These are phyloP conservation scores for Phataginus tetradactyla DNA, from an alignment of 2,797 vertebrate genomes.

Conservation along the genomic window DNA sequence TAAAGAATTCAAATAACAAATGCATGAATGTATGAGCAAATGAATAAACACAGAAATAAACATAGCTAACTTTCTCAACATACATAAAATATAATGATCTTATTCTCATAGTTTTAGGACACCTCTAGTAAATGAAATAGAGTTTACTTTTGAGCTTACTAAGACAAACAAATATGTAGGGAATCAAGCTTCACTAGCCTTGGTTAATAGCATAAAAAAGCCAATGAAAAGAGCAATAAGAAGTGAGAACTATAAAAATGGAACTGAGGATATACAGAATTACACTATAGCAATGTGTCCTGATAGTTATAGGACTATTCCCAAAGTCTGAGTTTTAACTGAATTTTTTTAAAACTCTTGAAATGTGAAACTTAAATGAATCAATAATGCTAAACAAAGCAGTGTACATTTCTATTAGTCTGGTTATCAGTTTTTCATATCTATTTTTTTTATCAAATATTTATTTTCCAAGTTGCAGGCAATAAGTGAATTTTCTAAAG, in stretches of 20 bases:
- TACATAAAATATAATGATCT: neutral
- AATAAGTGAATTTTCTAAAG: conserved; percentile 37
- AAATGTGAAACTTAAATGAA: neutral
- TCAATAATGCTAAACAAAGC: neutral
- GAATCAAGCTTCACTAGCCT: neutral
- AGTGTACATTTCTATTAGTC: neutral
- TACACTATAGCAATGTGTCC: neutral
- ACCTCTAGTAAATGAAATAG: neutral
- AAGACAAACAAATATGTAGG: neutral
- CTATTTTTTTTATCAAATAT: neutral
- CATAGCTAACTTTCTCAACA: neutral
- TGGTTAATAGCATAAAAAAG: neutral
- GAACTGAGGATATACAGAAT: neutral
- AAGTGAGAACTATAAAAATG: neutral
- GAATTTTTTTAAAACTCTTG: neutral
- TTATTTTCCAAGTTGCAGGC: neutral
- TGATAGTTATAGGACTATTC: neutral
- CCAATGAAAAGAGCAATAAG: neutral
- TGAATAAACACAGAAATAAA: neutral
- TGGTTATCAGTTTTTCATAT: neutral
- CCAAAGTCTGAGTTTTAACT: conserved; percentile 14
- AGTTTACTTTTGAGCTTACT: neutral
- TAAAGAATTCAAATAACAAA: neutral
- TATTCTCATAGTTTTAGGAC: neutral
- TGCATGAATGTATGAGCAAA: neutral